phyloP scores from a whole-genome alignment of 2,888 invertebrate genomes.

The Thecophora atra region DNA sequence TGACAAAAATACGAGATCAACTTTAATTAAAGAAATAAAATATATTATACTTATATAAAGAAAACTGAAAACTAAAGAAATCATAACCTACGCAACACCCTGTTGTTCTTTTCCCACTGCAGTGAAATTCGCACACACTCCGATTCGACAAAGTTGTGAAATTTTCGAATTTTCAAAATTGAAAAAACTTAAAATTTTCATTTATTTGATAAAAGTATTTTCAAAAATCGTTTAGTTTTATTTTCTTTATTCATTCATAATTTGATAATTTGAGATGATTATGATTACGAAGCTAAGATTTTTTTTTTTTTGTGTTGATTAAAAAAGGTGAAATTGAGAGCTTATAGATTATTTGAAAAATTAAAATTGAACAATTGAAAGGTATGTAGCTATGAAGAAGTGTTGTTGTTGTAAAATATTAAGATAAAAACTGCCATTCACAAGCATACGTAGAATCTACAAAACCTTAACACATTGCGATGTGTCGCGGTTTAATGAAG shows the following conservation, averaged over 20 bases:
- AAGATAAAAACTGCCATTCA: conserved; percentile 59
- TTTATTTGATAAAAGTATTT: too few relatives aligned
- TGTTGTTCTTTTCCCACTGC: neutral
- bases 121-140: neutral
- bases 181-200: too few relatives aligned
- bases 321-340: neutral
- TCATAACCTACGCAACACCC: neutral
- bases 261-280: neutral
- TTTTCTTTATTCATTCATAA: too few relatives aligned
- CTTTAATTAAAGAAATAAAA: neutral
- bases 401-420: conserved; percentile 38
- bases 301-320: too few relatives aligned
- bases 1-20: too few relatives aligned
- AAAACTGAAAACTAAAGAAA: neutral
- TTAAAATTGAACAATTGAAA: neutral
- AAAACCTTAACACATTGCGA: too few relatives aligned
- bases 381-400: neutral
- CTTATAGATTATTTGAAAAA: neutral
- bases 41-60: neutral
- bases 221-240: too few relatives aligned
- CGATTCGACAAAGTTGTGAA: neutral
- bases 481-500: neutral
- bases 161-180: neutral
- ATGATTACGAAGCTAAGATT: neutral
- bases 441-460: conserved; percentile 13